These are phyloP conservation scores for Aelia acuminata DNA, from an alignment of 2,888 invertebrate species.

Conservation along the genomic window DNA sequence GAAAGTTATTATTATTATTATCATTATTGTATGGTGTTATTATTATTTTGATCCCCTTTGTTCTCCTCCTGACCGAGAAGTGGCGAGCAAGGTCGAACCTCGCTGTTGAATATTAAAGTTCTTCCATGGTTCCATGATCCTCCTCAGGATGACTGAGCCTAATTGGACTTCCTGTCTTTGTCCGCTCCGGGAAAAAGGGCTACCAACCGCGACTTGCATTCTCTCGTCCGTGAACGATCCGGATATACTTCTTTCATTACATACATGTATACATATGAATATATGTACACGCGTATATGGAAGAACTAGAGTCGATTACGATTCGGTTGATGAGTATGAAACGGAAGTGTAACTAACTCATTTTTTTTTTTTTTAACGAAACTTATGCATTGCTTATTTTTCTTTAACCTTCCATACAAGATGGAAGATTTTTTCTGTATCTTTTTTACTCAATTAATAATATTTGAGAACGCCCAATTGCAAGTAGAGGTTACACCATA, in stretches of 20 bases:
- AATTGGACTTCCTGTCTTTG: slow-evolving; percentile 37
- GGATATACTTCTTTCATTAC: slow-evolving; percentile 10
- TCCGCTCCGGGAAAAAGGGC: background rate
- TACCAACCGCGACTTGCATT: background rate
- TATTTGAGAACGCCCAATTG: no score
- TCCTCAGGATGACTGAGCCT: background rate
- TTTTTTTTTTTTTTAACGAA: no score
- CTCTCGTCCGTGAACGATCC: background rate
- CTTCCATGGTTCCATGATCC: slow-evolving; percentile 8
- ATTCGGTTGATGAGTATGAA: background rate
- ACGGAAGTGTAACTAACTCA: no score
- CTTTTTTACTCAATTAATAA: no score
- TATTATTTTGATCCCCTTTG: background rate
- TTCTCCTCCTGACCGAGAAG: background rate
- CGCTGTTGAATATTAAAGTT: slow-evolving; percentile 14
- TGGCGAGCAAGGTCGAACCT: background rate
- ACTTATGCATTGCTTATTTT: no score
- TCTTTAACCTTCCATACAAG: no score
- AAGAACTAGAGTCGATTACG: background rate
- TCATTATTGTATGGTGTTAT: no score
- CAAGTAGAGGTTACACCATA: no score
- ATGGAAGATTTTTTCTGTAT: no score
- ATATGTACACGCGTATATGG: no score
- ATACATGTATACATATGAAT: no score
- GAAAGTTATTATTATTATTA: no score